phyloP scores from a whole-genome alignment of 2,113 vertebrate species.

The Lynx canadensis region DNA sequence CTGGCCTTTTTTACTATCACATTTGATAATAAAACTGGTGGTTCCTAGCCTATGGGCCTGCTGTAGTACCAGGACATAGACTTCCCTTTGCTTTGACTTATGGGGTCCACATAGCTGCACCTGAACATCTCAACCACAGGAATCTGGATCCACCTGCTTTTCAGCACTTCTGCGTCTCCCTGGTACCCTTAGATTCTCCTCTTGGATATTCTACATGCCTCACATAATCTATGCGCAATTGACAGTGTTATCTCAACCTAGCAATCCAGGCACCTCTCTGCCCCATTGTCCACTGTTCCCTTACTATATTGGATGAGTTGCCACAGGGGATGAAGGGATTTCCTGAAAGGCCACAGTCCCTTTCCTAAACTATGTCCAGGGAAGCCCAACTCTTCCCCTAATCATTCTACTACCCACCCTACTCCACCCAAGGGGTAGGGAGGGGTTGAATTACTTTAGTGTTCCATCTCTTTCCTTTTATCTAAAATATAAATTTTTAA shows the following conservation, averaged over 20 bases:
- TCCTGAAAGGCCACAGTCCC: background rate
- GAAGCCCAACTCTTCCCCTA: background rate
- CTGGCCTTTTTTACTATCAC: background rate
- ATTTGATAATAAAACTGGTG: background rate
- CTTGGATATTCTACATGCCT: background rate
- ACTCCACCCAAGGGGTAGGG: background rate
- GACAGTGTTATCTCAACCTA: background rate
- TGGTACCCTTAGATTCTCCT: background rate
- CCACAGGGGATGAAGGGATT: background rate
- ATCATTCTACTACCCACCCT: too few species aligned
- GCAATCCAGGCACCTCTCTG: background rate
- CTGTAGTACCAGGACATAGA: background rate
- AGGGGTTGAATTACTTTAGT: background rate
- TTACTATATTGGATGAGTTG: background rate
- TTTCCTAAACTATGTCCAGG: background rate
- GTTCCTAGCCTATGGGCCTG: background rate
- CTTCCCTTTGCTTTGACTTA: background rate
- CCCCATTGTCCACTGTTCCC: background rate
- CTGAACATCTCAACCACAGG: background rate
- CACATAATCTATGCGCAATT: background rate
- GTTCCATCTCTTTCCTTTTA: background rate
- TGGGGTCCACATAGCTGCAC: background rate
- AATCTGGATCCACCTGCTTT: background rate
- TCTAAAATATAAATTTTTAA: background rate
- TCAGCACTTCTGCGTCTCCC: background rate